Percentiles rank a stretch among this genome's conserved stretches.
These are phyloP conservation scores for Notothenia coriiceps DNA, from an alignment of 2,113 vertebrate genomes.

Conservation along the genomic window DNA sequence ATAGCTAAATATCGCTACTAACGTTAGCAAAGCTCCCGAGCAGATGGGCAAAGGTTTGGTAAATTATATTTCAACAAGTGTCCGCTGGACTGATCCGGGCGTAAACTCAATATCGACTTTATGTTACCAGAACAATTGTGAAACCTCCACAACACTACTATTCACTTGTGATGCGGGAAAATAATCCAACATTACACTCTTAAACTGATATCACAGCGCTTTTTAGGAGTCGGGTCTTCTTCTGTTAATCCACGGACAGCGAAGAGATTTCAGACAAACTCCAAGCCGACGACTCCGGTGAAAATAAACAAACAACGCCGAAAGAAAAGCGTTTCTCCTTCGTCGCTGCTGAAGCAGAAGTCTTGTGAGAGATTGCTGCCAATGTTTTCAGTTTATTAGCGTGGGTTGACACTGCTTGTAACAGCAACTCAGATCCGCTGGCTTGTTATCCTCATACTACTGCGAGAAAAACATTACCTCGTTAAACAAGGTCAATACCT, in stretches of 20 bases:
- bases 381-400: background rate
- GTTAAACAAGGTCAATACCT: background rate
- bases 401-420: slow-evolving; percentile 4
- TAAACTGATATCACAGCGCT: slow-evolving; percentile 31
- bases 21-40: slow-evolving; percentile 36
- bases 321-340: background rate
- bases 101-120: slow-evolving; percentile 16
- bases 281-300: slow-evolving; percentile 35
- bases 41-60: slow-evolving; percentile 39
- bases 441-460: slow-evolving; percentile 45
- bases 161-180: background rate
- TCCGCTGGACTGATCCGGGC: slow-evolving; percentile 39
- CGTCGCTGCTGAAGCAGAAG: background rate
- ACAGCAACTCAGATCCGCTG: slow-evolving; percentile 39
- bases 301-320: slow-evolving; percentile 34
- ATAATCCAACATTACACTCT: slow-evolving; percentile 47
- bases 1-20: slow-evolving; percentile 26
- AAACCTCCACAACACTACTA: background rate
- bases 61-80: slow-evolving; percentile 82
- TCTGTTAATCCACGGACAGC: slow-evolving; percentile 66
- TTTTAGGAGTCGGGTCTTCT: slow-evolving; percentile 31
- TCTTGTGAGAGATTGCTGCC: background rate
- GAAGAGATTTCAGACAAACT: slow-evolving; percentile 42
- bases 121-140: background rate
- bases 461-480: slow-evolving; percentile 63